Base-by-base conservation (phyloP, 2,113 vertebrate species). In the Brachionichthys hirsutus region DNA sequence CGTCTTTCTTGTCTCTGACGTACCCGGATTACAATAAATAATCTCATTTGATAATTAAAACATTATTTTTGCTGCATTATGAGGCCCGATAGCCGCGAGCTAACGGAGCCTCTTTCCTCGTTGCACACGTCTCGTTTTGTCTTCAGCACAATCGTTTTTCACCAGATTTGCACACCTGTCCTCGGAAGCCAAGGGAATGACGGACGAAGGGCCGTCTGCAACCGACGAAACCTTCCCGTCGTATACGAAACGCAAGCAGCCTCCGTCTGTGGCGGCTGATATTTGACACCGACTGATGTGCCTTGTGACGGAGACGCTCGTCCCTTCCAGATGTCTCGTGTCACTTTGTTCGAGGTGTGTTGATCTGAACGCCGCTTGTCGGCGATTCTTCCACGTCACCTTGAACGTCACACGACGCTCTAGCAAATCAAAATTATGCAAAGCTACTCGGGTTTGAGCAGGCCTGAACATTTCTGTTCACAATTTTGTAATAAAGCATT, bases 401-500 rank as follows among this genome's bases (percentile, higher is more conserved):
- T 49, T 38, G 16, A 30, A 63, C n/a, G 54, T 78, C 62, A 55
- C 18, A 38, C 55, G 18, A 55, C 62, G 49, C 63, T 72, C 65
- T 76, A 79, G 41, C 35, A 36, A 61, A 18, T 62, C 20, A 51
- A 20, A 45, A 67, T 70, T 61, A 74, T 77, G 70, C 61, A 78
- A n/a, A 59, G 34, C 40, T 41, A 55, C 68, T 54, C 58, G 43
- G 45, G 36, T 71, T 73, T 34, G 54, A 72, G 62, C 51, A 48
- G 54, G 50, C 54, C 54, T 72, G 30, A 70, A 68, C 53, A 24
- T 50, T 70, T 73, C 64, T 65, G 58, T 79, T 79, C 82, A 87
- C 78, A 77, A 50, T 89, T 90, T 90, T 89, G 82, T 89, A 91
- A 88, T 91, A 89, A 91, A 91, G 79, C 84, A 82, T 91, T 91